A percentile compares a stretch with the other conserved stretches of the same genome.
Conservation (phyloP, 2,888 invertebrate species). For the Stenolophus ochropezus region DNA sequence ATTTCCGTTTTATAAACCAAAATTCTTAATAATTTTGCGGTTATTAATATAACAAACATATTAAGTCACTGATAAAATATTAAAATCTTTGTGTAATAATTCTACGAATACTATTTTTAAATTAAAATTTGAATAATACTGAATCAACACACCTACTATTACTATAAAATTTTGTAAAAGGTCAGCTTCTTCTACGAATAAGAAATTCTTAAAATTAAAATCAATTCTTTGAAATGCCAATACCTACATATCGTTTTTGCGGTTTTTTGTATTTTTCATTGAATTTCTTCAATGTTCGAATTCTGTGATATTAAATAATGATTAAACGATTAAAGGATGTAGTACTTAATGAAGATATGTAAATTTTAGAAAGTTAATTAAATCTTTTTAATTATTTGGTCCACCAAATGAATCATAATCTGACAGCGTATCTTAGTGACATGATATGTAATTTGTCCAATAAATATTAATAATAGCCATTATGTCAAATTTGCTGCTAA, state of each 20-base stretch:
- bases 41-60: background rate
- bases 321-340: background rate
- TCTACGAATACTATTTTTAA: background rate
- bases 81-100: background rate
- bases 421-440: background rate
- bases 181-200: background rate
- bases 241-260: background rate
- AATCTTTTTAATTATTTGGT: slow-evolving; percentile 12
- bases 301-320: background rate
- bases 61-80: background rate
- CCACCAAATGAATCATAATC: background rate
- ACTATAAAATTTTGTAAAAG: background rate
- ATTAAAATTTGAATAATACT: background rate
- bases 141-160: background rate
- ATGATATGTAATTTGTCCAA: slow-evolving; percentile 13
- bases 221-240: background rate
- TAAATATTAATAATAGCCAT: slow-evolving; percentile 22
- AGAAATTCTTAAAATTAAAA: background rate
- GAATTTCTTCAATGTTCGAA: too few species aligned
- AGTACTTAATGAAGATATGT: background rate
- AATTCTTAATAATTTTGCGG: background rate
- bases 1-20: too few species aligned
- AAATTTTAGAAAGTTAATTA: slow-evolving; percentile 20
- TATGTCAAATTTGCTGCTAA: slow-evolving; percentile 19
- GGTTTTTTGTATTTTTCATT: too few species aligned